Evolutionary conservation across 1,140 invertebrate species (phyloP), one percentile per base, ranked within the genome.

Genomic region (Riptortus pedestris): DNA sequence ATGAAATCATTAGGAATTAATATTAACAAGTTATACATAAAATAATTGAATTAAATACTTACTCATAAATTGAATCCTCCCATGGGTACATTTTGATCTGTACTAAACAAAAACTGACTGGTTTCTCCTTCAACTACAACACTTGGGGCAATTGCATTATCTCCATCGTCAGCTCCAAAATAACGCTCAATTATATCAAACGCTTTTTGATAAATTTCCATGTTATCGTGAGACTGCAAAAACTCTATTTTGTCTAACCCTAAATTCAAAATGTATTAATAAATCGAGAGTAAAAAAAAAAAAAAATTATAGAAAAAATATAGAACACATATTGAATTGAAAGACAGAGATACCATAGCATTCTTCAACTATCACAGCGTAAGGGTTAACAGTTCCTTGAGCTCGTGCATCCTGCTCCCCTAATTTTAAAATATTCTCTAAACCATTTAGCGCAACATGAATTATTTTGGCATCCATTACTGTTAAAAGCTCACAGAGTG

Each of bases 181-280:
- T 90, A 97, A 74, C 88, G 88, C 74, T 98, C 93, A 69, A 98
- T 97, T 65, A 98, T 92, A 72, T 95, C 89, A 73, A 95, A 95
- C 18, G 93, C 90, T 74, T 96, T 93, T 74, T 96, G 87, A 77
- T 98, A 98, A 64, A 98, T 93, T 59, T 96, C 91, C 72, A 90
- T 83, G 72, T 98, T 98, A 74, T 95, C 91, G 74, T 98, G 94
- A 14, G 91, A 92, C 76, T 98, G 96, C 5, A 98, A 79, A 74
- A 90, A 94, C 78, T 98, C 96, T 66, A 98, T 96, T 78, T 97
- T 97, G 71, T 98, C 94, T 70, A 98, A 78, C 70, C 93, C 93
- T 93, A n/a, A n/a, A n/a, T n/a, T n/a, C n/a, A n/a, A n/a, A n/a
- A n/a, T n/a, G 69, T 22, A 78, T 79, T 70, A 70, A 67, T 64